Evolutionary conservation across 1,140 invertebrate species (phyloP).

Genomic region (Matsumurasca onukii): DNA sequence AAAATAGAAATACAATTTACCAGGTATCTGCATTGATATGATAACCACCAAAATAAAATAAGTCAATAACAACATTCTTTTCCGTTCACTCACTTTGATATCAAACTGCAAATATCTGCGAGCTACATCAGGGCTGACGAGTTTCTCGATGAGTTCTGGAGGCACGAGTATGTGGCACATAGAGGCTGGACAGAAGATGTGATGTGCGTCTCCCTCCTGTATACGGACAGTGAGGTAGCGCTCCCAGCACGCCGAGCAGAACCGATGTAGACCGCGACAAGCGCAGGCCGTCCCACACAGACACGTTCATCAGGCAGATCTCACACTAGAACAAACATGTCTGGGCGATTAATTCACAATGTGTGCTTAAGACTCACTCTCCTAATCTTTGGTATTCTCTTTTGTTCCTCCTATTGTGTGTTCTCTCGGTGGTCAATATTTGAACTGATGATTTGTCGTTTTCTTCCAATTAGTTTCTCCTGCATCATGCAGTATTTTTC

Average conservation of each 20-base stretch:
- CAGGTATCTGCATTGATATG: no score
- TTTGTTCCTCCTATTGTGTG: no score
- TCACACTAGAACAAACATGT: slow-evolving; percentile 60
- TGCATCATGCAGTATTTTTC: no score
- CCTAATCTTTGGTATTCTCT: no score
- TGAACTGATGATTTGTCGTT: no score
- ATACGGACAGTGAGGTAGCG: slow-evolving; percentile 68
- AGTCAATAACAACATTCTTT: no score
- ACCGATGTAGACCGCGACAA: slow-evolving; percentile 63
- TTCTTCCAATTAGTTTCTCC: no score
- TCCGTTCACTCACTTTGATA: slow-evolving; percentile 64
- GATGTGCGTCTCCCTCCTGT: slow-evolving; percentile 65
- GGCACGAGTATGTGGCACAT: slow-evolving; percentile 67
- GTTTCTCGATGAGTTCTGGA: slow-evolving; percentile 65
- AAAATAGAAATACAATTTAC: no score
- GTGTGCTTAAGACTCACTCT: no score
- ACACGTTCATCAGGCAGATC: slow-evolving; percentile 57
- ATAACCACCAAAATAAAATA: no score
- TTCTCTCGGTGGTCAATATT: no score
- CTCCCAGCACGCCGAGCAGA: slow-evolving; percentile 68
- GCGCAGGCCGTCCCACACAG: slow-evolving; percentile 45
- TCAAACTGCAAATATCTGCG: slow-evolving; percentile 70
- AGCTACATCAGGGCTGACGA: slow-evolving; percentile 66
- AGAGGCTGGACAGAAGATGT: slow-evolving; percentile 67
- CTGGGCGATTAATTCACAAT: background rate